Evolutionary conservation across 2,797 vertebrate species (phyloP).

Genomic region (Semaprochilodus insignis): DNA sequence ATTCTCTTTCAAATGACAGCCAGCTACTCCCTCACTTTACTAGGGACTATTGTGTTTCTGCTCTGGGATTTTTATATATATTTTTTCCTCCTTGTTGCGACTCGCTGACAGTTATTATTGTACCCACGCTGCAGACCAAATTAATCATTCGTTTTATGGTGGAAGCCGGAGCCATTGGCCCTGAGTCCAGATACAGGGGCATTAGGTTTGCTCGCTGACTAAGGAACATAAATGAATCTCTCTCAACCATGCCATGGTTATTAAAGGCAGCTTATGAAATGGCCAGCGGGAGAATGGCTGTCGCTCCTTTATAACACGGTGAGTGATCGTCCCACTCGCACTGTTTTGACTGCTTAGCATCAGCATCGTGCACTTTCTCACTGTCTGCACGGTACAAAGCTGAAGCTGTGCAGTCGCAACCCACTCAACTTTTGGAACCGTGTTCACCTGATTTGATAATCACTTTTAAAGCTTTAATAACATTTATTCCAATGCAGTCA

Average conservation of each 20-base stretch:
- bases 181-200: slow-evolving; percentile 43
- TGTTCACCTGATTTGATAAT: not conserved
- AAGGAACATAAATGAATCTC: slow-evolving; percentile 60
- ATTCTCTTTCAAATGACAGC: slow-evolving; percentile 43
- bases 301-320: slow-evolving; percentile 38
- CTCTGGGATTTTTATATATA: slow-evolving; percentile 29
- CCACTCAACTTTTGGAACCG: not conserved
- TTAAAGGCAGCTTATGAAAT: slow-evolving; percentile 59
- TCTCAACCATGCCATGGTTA: slow-evolving; percentile 54
- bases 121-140: slow-evolving; percentile 43
- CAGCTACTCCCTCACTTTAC: slow-evolving; percentile 38
- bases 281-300: slow-evolving; percentile 40
- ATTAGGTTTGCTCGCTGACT: slow-evolving; percentile 55
- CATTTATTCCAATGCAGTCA: not conserved
- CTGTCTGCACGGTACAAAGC: not conserved
- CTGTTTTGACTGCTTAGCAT: slow-evolving; percentile 27
- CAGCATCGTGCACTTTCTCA: not conserved
- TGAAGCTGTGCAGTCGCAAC: not conserved
- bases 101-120: slow-evolving; percentile 53
- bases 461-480: not conserved
- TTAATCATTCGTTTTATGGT: slow-evolving; percentile 58
- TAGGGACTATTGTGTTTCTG: slow-evolving; percentile 42
- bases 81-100: slow-evolving; percentile 4
- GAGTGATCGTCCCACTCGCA: slow-evolving; percentile 37
- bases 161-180: slow-evolving; percentile 37